These are phyloP conservation scores for Eupsilia transversa DNA, from an alignment of 2,888 invertebrate species.

Conservation along the genomic window DNA sequence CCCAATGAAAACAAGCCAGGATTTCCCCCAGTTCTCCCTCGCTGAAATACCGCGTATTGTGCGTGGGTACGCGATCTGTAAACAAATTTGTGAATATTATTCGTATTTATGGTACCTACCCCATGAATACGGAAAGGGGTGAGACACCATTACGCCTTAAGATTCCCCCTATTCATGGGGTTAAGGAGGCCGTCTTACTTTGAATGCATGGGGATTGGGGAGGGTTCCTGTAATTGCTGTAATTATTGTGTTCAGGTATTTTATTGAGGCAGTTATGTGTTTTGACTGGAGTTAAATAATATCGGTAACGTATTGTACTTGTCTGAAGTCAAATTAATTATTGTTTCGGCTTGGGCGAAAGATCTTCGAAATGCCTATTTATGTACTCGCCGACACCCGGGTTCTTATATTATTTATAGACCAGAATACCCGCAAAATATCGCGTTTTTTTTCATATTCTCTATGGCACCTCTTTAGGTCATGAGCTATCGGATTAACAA, in stretches of 20 bases:
- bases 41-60: constrained; percentile 69
- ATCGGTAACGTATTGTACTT: background rate
- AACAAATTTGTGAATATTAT: constrained; percentile 90
- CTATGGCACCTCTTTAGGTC: no score
- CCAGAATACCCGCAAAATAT: no score
- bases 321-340: background rate
- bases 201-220: constrained; percentile 76
- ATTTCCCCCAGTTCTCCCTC: constrained; percentile 64
- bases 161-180: constrained; percentile 87
- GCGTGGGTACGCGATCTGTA: constrained; percentile 81
- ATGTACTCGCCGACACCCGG: background rate
- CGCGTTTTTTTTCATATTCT: no score
- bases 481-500: no score
- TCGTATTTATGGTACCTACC: constrained; percentile 76
- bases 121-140: constrained; percentile 87
- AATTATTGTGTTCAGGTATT: constrained; percentile 61
- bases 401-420: no score
- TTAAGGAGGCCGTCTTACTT: constrained; percentile 75
- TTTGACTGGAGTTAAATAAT: background rate
- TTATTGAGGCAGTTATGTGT: constrained; percentile 17
- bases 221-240: constrained; percentile 76
- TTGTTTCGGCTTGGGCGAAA: background rate
- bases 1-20: constrained; percentile 65
- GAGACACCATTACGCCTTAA: constrained; percentile 81
- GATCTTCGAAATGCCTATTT: background rate